Conservation (phyloP, 2,888 invertebrate species). For the Apoda limacodes region DNA sequence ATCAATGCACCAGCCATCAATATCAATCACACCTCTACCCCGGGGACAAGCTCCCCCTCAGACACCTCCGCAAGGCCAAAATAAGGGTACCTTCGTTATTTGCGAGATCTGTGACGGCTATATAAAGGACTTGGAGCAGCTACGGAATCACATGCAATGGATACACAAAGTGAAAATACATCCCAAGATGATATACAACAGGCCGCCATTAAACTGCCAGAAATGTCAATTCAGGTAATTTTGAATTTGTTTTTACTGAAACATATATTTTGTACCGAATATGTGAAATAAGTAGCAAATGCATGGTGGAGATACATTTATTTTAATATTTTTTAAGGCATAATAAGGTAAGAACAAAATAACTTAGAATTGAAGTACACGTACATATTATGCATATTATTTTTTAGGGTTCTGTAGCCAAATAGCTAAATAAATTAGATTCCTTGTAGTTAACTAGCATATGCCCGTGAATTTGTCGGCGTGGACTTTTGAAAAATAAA, state of each 20-base stretch:
- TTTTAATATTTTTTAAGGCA: no score
- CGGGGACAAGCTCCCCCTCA: slow-evolving; percentile 42
- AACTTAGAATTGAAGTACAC: no score
- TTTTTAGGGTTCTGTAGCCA: no score
- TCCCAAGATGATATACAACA: slow-evolving; percentile 95
- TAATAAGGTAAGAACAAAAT: no score
- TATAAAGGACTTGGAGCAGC: slow-evolving; percentile 93
- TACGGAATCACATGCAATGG: slow-evolving; percentile 97
- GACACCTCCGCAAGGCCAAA: slow-evolving; percentile 47
- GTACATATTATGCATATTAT: no score
- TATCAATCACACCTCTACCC: slow-evolving; percentile 90
- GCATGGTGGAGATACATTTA: no score
- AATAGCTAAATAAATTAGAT: no score
- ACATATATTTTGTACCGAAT: no score
- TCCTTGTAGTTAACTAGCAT: no score
- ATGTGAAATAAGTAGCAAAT: no score
- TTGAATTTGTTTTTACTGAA: slow-evolving; percentile 1
- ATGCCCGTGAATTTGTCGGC: no score
- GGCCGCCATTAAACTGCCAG: slow-evolving; percentile 95
- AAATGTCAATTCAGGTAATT: slow-evolving; percentile 85
- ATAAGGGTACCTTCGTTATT: slow-evolving; percentile 88
- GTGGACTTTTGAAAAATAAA: no score
- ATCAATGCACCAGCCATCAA: slow-evolving; percentile 78
- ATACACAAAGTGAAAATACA: slow-evolving; percentile 97
- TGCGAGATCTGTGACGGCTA: slow-evolving; percentile 98